Percentiles rank a stretch among this genome's conserved stretches.
Evolutionary conservation across 2,888 invertebrate species (phyloP).

Genomic region (Catocala fraxini): DNA sequence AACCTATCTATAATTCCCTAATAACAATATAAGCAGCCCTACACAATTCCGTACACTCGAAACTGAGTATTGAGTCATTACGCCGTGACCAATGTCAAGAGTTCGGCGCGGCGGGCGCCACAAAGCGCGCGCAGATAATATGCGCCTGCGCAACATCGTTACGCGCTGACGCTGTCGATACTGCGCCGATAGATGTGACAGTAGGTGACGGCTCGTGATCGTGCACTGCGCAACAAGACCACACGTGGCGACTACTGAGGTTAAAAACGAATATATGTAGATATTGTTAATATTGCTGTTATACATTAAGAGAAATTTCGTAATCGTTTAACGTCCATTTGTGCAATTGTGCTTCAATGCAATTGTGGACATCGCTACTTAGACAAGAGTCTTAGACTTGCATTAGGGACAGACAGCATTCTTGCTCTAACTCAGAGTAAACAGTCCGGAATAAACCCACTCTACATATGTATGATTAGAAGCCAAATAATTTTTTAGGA

Average conservation of each 20-base stretch:
- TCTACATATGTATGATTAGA: too few species aligned
- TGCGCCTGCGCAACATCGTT: slow-evolving; percentile 65
- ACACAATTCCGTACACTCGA: background rate
- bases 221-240: slow-evolving; percentile 56
- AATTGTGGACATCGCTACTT: too few species aligned
- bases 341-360: too few species aligned
- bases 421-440: too few species aligned
- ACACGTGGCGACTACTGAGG: slow-evolving; percentile 56
- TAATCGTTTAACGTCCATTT: too few species aligned
- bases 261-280: slow-evolving; percentile 9
- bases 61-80: slow-evolving; percentile 52
- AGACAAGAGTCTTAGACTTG: too few species aligned
- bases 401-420: too few species aligned
- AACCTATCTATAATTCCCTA: too few species aligned
- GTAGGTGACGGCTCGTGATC: slow-evolving; percentile 51
- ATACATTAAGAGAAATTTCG: too few species aligned
- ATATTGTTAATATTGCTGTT: background rate
- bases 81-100: slow-evolving; percentile 68
- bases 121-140: slow-evolving; percentile 59
- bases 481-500: too few species aligned
- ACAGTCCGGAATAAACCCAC: too few species aligned
- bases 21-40: slow-evolving; percentile 30
- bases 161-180: slow-evolving; percentile 51
- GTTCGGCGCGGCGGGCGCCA: slow-evolving; percentile 44
- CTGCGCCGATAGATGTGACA: slow-evolving; percentile 51